Evolutionary conservation across 2,888 invertebrate genomes (phyloP).

Genomic region (Ornithoptera priamus): DNA sequence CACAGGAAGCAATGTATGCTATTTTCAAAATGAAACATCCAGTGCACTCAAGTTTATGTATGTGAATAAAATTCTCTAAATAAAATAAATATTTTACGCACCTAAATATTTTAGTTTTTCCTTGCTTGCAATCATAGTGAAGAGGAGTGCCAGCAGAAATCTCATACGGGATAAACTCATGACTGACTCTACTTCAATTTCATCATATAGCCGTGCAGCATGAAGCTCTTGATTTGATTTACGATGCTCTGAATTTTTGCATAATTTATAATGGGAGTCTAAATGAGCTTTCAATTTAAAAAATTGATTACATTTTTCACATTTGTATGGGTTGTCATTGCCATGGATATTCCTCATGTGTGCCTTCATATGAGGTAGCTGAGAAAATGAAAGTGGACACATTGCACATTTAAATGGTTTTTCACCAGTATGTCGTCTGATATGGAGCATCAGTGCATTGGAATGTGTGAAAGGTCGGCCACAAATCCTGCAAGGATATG

Average conservation of each 20-base stretch:
- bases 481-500: conserved; percentile 90
- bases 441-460: conserved; percentile 90
- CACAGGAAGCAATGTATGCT: conserved; percentile 70
- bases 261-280: conserved; percentile 81
- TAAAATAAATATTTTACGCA: conserved; percentile 73
- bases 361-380: conserved; percentile 92
- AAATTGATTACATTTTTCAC: conserved; percentile 85
- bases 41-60: conserved; percentile 45
- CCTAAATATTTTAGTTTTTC: conserved; percentile 88
- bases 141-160: conserved; percentile 87
- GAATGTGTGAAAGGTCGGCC: conserved; percentile 90
- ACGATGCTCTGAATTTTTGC: conserved; percentile 54
- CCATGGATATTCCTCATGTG: conserved; percentile 93
- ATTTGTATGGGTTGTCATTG: conserved; percentile 88
- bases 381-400: conserved; percentile 88
- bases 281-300: conserved; percentile 88
- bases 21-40: conserved; percentile 60
- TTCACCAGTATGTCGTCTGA: conserved; percentile 91
- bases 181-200: conserved; percentile 65
- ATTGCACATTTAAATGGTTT: conserved; percentile 87
- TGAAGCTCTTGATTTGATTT: conserved; percentile 51
- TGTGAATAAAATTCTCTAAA: conserved; percentile 41
- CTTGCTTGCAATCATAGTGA: conserved; percentile 91
- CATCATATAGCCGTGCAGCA: conserved; percentile 54
- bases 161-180: conserved; percentile 88